A percentile compares a stretch with the other conserved stretches of the same genome.
Evolutionary conservation across 2,113 vertebrate species (phyloP).

Genomic region (Chinchilla lanigera): DNA sequence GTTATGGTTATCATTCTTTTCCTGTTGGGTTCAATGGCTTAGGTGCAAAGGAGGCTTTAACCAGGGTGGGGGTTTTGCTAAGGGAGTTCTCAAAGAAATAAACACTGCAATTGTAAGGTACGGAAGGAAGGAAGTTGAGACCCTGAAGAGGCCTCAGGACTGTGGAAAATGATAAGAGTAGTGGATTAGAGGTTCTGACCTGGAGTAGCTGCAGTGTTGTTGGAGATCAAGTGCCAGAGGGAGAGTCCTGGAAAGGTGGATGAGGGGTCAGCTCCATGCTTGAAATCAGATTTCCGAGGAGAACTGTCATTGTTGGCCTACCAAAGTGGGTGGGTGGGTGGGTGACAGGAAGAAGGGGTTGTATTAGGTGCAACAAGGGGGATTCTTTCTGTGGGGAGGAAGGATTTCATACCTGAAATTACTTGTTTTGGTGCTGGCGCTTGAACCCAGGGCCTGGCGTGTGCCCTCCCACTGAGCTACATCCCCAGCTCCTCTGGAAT

Average conservation of each 20-base stretch:
- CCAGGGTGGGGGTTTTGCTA: neutral
- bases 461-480: neutral
- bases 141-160: neutral
- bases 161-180: neutral
- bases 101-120: neutral
- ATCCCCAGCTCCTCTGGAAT: neutral
- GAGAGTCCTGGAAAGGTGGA: neutral
- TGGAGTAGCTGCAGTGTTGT: neutral
- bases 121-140: neutral
- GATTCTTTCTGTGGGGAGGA: neutral
- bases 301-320: neutral
- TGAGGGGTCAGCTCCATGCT: neutral
- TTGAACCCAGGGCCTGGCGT: neutral
- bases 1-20: neutral
- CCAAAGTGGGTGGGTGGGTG: neutral
- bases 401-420: neutral
- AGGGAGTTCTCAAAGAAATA: neutral
- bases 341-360: neutral
- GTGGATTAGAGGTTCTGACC: neutral
- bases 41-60: neutral
- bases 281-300: conserved; percentile 9
- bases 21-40: neutral
- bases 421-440: neutral
- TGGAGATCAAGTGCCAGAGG: neutral
- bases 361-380: neutral